These are phyloP conservation scores for Pectinophora gossypiella DNA, from an alignment of 1,140 invertebrate genomes.

Conservation along the genomic window DNA sequence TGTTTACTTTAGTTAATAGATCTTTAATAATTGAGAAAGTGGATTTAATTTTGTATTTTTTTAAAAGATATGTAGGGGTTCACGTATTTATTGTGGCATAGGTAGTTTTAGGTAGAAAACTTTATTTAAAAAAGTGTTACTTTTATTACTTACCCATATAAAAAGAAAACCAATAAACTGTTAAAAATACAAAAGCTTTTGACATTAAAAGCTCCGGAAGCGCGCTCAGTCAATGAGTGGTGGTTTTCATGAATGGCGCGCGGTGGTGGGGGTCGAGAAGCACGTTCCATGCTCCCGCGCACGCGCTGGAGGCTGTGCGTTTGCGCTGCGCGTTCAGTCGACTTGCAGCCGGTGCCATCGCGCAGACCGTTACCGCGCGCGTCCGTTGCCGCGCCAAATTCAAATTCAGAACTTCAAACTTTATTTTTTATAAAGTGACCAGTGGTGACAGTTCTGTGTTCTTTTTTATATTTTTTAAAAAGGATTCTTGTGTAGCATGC, in stretches of 20 bases:
- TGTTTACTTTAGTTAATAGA: no score
- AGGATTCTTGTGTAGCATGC: constrained; percentile 40
- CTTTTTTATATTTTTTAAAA: constrained; percentile 17
- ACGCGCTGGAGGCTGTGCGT: constrained; percentile 39
- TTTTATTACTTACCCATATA: no score
- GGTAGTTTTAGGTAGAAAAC: no score
- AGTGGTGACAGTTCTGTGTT: constrained; percentile 42
- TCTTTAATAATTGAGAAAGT: no score
- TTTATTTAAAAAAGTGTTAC: no score
- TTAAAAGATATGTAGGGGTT: no score
- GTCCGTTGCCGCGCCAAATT: constrained; percentile 19
- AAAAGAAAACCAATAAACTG: no score
- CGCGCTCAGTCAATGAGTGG: constrained; percentile 40
- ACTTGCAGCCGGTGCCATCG: constrained; percentile 42
- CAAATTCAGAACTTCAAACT: constrained; percentile 47
- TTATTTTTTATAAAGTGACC: constrained; percentile 13
- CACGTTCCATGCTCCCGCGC: constrained; percentile 7
- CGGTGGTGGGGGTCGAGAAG: constrained; percentile 37
- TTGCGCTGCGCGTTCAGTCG: constrained; percentile 25
- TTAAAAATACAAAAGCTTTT: no score
- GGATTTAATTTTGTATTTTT: no score
- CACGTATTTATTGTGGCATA: no score
- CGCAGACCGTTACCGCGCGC: no score
- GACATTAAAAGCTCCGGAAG: no score
- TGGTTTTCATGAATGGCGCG: constrained; percentile 59